phyloP scores from a whole-genome alignment of 2,888 invertebrate genomes.

The Hirtodrosophila histrioides region DNA sequence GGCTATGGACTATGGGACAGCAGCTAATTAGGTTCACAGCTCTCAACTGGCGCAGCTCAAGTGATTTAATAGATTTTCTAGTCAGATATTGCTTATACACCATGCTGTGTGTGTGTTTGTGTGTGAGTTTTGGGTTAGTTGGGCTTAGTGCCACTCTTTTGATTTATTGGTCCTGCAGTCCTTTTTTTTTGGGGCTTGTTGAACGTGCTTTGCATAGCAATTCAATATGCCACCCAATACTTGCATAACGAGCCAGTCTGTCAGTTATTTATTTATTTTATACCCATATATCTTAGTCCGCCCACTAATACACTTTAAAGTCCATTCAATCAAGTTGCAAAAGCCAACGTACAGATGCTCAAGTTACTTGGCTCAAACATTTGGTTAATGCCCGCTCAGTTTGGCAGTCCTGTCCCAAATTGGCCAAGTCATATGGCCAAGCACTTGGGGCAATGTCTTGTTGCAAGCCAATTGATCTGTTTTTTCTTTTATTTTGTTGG shows the following conservation, averaged over 20 bases:
- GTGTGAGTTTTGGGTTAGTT: conserved; percentile 30
- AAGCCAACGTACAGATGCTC: not conserved
- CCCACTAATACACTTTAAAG: conserved; percentile 15
- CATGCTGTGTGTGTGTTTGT: not conserved
- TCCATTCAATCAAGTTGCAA: conserved; percentile 22
- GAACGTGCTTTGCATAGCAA: conserved; percentile 58
- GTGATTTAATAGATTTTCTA: conserved; percentile 44
- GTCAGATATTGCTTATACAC: conserved; percentile 13
- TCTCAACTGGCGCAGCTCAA: conserved; percentile 18
- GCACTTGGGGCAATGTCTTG: not conserved
- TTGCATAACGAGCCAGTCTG: conserved; percentile 7
- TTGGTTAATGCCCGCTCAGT: conserved; percentile 6
- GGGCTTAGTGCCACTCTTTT: conserved; percentile 18
- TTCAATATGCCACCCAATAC: conserved; percentile 2
- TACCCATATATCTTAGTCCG: conserved; percentile 4
- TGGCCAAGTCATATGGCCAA: not conserved
- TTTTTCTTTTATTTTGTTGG: too few relatives aligned
- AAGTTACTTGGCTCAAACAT: conserved; percentile 1
- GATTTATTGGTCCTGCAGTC: conserved; percentile 52
- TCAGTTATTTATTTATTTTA: conserved; percentile 38
- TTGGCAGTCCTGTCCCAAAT: not conserved
- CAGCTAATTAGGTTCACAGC: conserved; percentile 49
- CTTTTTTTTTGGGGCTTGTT: conserved; percentile 3
- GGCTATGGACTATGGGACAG: conserved; percentile 32
- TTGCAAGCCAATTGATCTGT: too few relatives aligned